Base-by-base conservation (phyloP, 2,797 vertebrate species). In the Channallabes apus region DNA sequence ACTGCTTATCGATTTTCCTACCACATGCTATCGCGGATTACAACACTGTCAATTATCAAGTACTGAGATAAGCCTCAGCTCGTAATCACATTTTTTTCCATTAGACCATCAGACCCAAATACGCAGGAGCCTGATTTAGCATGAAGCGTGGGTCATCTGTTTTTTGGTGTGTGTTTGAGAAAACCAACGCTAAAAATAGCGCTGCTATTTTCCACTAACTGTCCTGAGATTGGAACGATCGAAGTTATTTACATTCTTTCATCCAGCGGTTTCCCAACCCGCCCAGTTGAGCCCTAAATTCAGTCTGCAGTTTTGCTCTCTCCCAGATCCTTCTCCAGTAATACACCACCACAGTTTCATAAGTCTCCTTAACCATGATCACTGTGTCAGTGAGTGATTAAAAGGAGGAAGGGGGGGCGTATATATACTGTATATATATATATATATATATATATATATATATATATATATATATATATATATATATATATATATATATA, bases 151-250 rank as follows among this genome's bases (percentile, higher is more conserved):
- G 61, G 67, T 64, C 54, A 72, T 35, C 24, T 86, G 38, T 41
- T 17, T 0, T 65, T 54, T 56, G 46, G 14, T 38, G 41, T 46
- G 41, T 12, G 46, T 3, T 2, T 64, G 24, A 15, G 38, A 54
- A 24, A 29, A 35, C 1, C 5, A 27, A 51, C 7, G 41, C 8
- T 84, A 88, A 84, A 86, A 88, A 88, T 83, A 86, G 59, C 73
- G 17, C 15, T 78, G 41, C 62, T 56, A 18, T 85, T 86, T 85
- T 64, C 24, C 56, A 64, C 27, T 73, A 29, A 27, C 27, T 65
- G 59, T 77, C 84, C 83, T 41, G 29, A 72, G 83, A 85, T 85
- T 69, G 56, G 41, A 86, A 68, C 56, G 59, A 79, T 79, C 22
- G 27, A 24, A 62, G 64, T 18, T 46, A 78, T 86, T 86, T 79